Base-by-base conservation (phyloP, 2,113 vertebrate species). In the Mohoua ochrocephala region DNA sequence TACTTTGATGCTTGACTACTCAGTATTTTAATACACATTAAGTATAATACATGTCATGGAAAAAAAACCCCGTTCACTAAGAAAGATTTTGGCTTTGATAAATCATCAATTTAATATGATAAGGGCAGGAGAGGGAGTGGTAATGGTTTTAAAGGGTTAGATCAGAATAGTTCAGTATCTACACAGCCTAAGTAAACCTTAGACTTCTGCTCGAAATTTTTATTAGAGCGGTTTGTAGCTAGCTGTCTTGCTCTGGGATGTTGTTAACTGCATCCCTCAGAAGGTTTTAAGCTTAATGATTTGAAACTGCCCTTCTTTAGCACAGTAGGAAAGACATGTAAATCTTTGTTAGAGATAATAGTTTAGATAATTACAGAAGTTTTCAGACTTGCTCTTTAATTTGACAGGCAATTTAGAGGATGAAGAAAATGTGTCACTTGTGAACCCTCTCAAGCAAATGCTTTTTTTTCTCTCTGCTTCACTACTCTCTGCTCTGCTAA, bases 331-430 rank as follows among this genome's bases (percentile, higher is more conserved):
- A 86, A 90, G 54, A 63, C 54, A 83, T 75, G 63, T 83, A 92
- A 80, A 91, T 94, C 90, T 93, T 83, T 87, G 64, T 89, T 96
- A 84, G 73, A 95, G 35, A 52, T 91, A 84, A 95, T 71, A 89
- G 69, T 93, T 95, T 81, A 89, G 76, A 91, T 93, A 94, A 95
- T 95, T 92, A 84, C 60, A 75, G 53, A 92, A 95, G 64, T 94
- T 93, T 95, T 81, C 87, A 91, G 69, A 45, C 35, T 88, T 91
- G 76, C 44, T 95, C 68, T 95, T 95, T 89, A 81, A 95, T 91
- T 81, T 96, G 77, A 97, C 91, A 89, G 81, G 69, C 71, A 91
- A 95, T 92, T 91, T 87, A 61, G 28, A 84, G 35, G 39, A 92
- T 31, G 15, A 89, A 60, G 69, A 78, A 93, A 92, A 91, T 41